Evolutionary conservation across 2,113 vertebrate species (phyloP), one percentile per base, ranked within the genome.

Genomic region (Sinosuthora webbiana): DNA sequence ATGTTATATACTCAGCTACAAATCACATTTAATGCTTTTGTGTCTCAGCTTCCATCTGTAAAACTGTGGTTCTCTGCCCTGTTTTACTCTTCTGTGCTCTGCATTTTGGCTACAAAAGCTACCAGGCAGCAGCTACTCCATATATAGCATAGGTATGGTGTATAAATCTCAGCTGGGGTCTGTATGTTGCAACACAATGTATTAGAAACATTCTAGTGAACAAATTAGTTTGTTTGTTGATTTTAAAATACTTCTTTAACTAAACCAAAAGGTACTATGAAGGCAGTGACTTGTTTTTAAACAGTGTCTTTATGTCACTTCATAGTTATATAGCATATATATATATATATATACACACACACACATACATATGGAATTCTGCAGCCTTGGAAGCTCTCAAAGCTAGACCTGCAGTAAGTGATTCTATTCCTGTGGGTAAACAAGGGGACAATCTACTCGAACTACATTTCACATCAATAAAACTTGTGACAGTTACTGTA

Each of bases 311-410:
- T 83, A 20, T n/a, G 22, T 49, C 28, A 65, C n/a, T 79, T 35
- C 23, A 22, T 6, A 56, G 44, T 57, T 60, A 44, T 0, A 41
- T 0, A 83, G 57, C 3, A 19, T 7, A 41, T 41, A 41, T 41
- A 41, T 41, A 41, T 41, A 14, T 14, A 41, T 41, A 41, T 41
- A 41, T 41, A 41, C 11, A 44, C 0, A 83, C 12, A 41, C 12
- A 41, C 13, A 41, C 13, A 41, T 21, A 20, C 13, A 10, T 25
- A 19, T 39, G 62, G 41, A 74, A 89, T 70, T 65, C n/a, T 76
- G 50, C 27, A 89, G 70, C 57, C 73, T 35, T 62, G 55, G 37
- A 94, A 89, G 57, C 59, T 93, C 55, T 67, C 82, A 73, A 57
- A 88, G 50, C 55, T 28, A 65, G 39, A 35, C 15, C 20, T 70